Evolutionary conservation across 2,797 vertebrate genomes (phyloP), one percentile per base, ranked within the genome.

Genomic region (Labroides dimidiatus): DNA sequence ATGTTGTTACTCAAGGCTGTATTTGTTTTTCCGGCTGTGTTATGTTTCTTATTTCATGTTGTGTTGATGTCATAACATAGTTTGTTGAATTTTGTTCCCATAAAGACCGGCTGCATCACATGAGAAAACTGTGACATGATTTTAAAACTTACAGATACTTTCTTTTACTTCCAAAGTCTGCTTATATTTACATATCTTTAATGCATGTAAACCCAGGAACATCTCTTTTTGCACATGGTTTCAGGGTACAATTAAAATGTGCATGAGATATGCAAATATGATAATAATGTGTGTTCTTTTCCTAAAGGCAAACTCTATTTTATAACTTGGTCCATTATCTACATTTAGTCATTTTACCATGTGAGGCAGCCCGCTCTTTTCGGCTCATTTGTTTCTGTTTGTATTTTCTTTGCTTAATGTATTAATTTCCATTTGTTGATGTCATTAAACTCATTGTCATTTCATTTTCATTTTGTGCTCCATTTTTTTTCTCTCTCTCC

Each of bases 401-500:
- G 51, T 86, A 66, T 79, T 78, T 79, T 58, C 73, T 77, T 82
- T 88, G 48, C 30, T 84, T 44, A 61, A 73, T 84, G 79, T 90
- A 76, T 84, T 75, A 0, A 83, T 89, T 86, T 88, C 77, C 80
- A 81, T 87, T 85, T 89, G 79, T 85, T 84, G 59, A 78, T 74
- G 76, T 89, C 78, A 90, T 90, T 92, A 93, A 93, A 93, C 80
- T 81, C 66, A 82, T 73, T 78, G 60, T 87, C 79, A 84, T 90
- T 90, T 88, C 65, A 89, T 87, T 91, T 84, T 84, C 66, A 82
- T 71, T 78, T 80, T 50, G 81, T 85, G 56, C 70, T 70, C 51
- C 58, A 41, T 17, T 59, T 61, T 44, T 65, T 58, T 0, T 71
- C 17, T 76, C 57, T 55, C 13, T 14, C 37, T 65, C 58, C 0